Evolutionary conservation across 2,797 vertebrate species (phyloP).

Genomic region (Leuciscus waleckii): DNA sequence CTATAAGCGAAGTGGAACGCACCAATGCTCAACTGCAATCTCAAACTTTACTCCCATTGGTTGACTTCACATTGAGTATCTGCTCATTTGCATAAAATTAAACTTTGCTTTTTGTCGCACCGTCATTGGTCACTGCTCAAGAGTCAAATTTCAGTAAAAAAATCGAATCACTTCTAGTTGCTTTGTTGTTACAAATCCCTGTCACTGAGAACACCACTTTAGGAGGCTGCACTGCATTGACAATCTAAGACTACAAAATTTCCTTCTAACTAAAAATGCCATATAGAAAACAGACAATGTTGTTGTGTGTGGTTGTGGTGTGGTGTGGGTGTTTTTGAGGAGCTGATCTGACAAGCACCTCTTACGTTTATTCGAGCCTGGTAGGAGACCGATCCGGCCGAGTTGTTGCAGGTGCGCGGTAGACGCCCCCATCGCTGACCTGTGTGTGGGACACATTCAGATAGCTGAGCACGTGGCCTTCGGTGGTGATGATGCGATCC

Average conservation of each 20-base stretch:
- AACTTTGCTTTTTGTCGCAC: not conserved
- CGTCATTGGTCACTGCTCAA: not conserved
- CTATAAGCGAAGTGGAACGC: not conserved
- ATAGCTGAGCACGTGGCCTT: slow-evolving; percentile 96
- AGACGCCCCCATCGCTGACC: slow-evolving; percentile 96
- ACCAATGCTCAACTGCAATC: not conserved
- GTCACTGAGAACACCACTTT: not conserved
- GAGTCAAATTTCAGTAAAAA: not conserved
- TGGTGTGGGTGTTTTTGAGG: slow-evolving; percentile 75
- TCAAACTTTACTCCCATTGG: not conserved
- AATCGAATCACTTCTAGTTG: not conserved
- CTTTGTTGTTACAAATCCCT: not conserved
- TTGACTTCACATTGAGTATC: not conserved
- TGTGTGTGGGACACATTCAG: slow-evolving; percentile 96
- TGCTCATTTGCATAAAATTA: not conserved
- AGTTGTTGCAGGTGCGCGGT: slow-evolving; percentile 98
- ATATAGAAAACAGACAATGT: not conserved
- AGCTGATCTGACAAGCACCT: slow-evolving; percentile 99
- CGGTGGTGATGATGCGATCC: slow-evolving; percentile 92
- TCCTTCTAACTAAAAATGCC: slow-evolving; percentile 7
- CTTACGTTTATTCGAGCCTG: slow-evolving; percentile 99
- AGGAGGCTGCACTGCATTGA: not conserved
- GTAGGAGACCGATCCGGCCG: slow-evolving; percentile 97
- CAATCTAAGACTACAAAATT: not conserved
- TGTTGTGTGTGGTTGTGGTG: slow-evolving; percentile 69